Evolutionary conservation across 1,140 invertebrate species (phyloP).

Genomic region (Littorina saxatilis): DNA sequence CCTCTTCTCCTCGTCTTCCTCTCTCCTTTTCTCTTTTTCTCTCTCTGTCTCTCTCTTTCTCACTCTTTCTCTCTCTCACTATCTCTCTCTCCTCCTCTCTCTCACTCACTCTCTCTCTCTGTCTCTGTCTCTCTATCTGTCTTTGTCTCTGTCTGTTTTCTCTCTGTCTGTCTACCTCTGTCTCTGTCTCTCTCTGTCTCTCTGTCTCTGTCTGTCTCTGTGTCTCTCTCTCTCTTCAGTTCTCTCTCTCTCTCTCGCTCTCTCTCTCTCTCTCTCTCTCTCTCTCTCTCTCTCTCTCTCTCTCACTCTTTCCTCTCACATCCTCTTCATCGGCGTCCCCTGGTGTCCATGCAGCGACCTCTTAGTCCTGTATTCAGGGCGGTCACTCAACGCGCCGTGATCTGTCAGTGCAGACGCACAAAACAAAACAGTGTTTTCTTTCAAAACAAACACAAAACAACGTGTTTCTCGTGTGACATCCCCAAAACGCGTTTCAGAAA

Average conservation of each 20-base stretch:
- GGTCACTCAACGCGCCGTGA: too few species aligned
- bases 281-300: neutral
- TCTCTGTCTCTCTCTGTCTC: neutral
- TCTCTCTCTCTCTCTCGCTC: neutral
- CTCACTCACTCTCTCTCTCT: neutral
- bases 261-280: neutral
- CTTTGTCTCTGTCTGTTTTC: neutral
- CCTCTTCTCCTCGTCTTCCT: neutral
- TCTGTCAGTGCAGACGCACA: too few species aligned
- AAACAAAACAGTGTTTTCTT: too few species aligned
- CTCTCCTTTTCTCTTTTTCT: neutral
- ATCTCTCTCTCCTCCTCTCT: neutral
- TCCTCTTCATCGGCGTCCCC: too few species aligned
- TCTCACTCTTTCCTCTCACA: neutral
- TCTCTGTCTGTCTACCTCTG: neutral
- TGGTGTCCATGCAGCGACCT: too few species aligned
- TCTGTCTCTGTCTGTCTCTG: neutral
- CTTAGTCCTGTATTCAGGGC: too few species aligned
- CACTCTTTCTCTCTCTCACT: neutral
- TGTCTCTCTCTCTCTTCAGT: neutral
- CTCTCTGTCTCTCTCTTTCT: neutral
- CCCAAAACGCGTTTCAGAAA: too few species aligned
- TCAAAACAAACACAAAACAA: too few species aligned
- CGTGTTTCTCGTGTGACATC: too few species aligned
- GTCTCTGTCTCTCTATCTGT: neutral